Percentiles rank a stretch among this genome's conserved stretches.
phyloP scores from a whole-genome alignment of 2,888 invertebrate species.

The Cantharis flavilabris region DNA sequence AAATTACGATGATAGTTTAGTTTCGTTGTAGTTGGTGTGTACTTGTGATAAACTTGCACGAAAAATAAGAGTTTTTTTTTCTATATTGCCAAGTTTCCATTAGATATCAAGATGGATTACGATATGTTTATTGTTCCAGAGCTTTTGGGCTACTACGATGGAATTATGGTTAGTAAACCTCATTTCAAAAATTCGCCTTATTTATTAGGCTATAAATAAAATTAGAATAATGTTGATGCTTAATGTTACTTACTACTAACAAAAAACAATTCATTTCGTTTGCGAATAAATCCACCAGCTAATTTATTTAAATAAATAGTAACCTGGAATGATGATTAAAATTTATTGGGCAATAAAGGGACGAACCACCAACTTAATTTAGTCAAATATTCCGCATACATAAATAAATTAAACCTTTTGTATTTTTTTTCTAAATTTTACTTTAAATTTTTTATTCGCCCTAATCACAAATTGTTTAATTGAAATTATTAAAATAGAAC shows the following conservation, averaged over 20 bases:
- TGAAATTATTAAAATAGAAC: neutral
- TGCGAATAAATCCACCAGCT: neutral
- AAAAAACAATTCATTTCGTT: neutral
- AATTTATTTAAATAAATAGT: neutral
- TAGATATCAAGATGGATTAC: slow-evolving; percentile 62
- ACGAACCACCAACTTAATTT: neutral
- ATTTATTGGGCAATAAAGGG: slow-evolving; percentile 1
- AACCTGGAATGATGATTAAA: neutral
- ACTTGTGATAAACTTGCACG: slow-evolving; percentile 12
- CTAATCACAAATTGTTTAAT: neutral
- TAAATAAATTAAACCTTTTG: neutral
- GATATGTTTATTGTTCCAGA: slow-evolving; percentile 68
- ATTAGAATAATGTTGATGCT: neutral
- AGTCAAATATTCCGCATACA: neutral
- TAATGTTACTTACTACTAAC: neutral
- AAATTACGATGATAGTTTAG: slow-evolving; percentile 46
- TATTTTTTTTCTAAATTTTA: neutral
- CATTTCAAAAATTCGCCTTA: neutral
- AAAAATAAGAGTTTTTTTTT: neutral
- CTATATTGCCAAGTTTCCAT: neutral
- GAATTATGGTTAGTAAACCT: slow-evolving; percentile 57
- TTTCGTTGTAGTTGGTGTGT: slow-evolving; percentile 39
- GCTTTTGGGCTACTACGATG: slow-evolving; percentile 66
- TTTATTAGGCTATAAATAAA: neutral
- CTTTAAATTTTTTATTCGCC: neutral